Percentiles rank a stretch among this genome's conserved stretches.
These are phyloP conservation scores for Vulpes vulpes DNA, from an alignment of 2,113 vertebrate species.

Conservation along the genomic window DNA sequence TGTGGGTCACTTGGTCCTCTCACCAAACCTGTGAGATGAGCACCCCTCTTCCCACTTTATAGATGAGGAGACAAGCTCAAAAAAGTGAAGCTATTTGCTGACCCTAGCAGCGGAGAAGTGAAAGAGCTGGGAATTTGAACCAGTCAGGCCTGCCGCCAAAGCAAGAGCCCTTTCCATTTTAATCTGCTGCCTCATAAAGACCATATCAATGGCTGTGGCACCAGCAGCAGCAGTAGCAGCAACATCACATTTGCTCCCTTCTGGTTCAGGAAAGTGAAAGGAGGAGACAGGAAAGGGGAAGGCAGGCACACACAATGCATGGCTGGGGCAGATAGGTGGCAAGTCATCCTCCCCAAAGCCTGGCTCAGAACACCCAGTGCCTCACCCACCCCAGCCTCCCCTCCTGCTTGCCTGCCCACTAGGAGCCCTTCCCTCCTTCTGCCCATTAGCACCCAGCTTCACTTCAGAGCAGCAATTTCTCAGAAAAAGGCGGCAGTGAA, in stretches of 20 bases:
- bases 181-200: neutral
- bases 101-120: neutral
- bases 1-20: neutral
- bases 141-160: neutral
- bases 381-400: neutral
- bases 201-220: neutral
- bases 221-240: too few relatives aligned
- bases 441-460: neutral
- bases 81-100: neutral
- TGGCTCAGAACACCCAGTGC: neutral
- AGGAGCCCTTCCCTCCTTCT: neutral
- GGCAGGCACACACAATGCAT: neutral
- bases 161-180: neutral
- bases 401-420: neutral
- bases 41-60: neutral
- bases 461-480: slow-evolving; percentile 53
- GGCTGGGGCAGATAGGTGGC: neutral
- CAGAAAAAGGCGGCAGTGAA: slow-evolving; percentile 72
- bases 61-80: neutral
- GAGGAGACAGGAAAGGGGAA: neutral
- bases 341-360: neutral
- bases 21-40: neutral
- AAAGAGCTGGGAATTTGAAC: neutral
- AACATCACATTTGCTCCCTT: neutral
- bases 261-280: neutral